Evolutionary conservation across 2,797 vertebrate genomes (phyloP).

Genomic region (Chromis chromis): DNA sequence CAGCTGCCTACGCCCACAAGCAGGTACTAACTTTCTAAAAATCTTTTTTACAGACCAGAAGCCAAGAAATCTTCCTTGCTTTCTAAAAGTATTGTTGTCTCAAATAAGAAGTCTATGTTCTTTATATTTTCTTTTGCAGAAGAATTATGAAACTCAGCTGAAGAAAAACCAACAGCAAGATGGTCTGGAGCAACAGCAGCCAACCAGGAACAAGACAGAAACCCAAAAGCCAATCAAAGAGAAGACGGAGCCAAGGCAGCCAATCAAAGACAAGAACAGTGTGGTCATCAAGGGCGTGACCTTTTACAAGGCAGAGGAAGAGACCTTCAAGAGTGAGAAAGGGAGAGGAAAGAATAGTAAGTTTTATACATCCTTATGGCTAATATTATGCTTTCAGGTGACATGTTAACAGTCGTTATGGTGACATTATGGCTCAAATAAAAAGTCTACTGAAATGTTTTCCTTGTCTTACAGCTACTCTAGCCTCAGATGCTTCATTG

Average conservation of each 20-base stretch:
- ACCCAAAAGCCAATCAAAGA: conserved; percentile 70
- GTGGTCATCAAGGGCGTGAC: conserved; percentile 88
- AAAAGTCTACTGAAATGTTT: not conserved
- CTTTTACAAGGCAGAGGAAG: conserved; percentile 92
- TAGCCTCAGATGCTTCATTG: conserved; percentile 20
- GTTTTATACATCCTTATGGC: conserved; percentile 47
- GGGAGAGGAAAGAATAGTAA: conserved; percentile 84
- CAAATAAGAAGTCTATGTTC: not conserved
- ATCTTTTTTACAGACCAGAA: not conserved
- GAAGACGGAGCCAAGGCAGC: conserved; percentile 63
- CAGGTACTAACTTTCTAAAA: conserved; percentile 82
- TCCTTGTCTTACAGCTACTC: conserved; percentile 30
- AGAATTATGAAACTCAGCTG: conserved; percentile 84
- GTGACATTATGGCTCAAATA: not conserved
- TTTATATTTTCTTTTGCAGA: conserved; percentile 69
- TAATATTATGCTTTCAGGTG: not conserved
- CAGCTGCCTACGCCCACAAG: conserved; percentile 79
- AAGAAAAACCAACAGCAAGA: conserved; percentile 77
- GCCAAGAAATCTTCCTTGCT: not conserved
- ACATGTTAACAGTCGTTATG: not conserved
- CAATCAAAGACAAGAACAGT: conserved; percentile 72
- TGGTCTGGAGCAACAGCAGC: conserved; percentile 50
- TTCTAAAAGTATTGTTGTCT: not conserved
- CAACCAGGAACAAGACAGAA: conserved; percentile 60
- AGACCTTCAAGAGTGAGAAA: conserved; percentile 68